phyloP scores from a whole-genome alignment of 2,888 invertebrate species.

The Napeogenes inachia region DNA sequence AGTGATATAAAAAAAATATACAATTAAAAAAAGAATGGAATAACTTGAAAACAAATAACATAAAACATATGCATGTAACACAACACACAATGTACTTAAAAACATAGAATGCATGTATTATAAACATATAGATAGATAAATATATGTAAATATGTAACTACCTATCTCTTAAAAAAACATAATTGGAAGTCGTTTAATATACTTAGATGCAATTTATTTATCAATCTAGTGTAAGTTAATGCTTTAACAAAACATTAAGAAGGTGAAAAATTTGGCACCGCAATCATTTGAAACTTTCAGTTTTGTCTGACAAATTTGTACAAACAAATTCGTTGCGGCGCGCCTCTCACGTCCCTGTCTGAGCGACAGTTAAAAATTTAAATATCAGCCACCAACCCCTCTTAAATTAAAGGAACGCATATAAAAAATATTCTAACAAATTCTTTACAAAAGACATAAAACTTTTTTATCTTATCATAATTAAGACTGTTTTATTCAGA shows the following conservation, averaged over 20 bases:
- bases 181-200: too few species aligned
- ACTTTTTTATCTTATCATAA: conserved; percentile 29
- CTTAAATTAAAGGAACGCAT: conserved; percentile 63
- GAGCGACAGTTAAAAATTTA: conserved; percentile 70
- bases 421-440: conserved; percentile 51
- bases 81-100: too few species aligned
- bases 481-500: not conserved
- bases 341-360: conserved; percentile 48
- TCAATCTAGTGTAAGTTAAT: not conserved
- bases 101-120: too few species aligned
- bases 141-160: too few species aligned
- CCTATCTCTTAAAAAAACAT: too few species aligned
- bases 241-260: not conserved
- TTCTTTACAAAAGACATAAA: conserved; percentile 34
- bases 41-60: too few species aligned
- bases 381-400: conserved; percentile 69
- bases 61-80: too few species aligned
- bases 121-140: too few species aligned
- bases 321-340: conserved; percentile 62
- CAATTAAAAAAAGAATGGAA: too few species aligned
- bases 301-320: conserved; percentile 58
- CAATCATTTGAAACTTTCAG: conserved; percentile 39
- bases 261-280: conserved; percentile 23
- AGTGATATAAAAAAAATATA: too few species aligned
- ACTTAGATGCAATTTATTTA: too few species aligned